Conservation (phyloP, 2,113 vertebrate species). For the Trogon surrucura region DNA sequence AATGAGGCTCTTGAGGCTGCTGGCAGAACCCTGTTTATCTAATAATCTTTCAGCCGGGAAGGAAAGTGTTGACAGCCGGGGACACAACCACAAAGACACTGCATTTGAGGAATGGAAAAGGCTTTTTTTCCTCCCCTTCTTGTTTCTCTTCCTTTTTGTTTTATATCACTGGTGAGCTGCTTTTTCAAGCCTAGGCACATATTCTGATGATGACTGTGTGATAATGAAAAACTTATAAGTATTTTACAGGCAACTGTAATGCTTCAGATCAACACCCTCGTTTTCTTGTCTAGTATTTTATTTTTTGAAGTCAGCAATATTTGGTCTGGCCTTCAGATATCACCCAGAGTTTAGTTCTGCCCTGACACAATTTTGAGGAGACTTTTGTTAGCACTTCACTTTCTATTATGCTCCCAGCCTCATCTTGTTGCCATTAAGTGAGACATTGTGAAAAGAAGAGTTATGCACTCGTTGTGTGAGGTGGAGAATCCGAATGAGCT, state of each 20-base stretch:
- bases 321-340: neutral
- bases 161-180: neutral
- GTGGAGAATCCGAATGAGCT: neutral
- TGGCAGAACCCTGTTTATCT: neutral
- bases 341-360: neutral
- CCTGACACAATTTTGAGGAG: neutral
- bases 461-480: accelerated
- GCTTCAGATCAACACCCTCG: neutral
- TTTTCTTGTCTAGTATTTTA: conserved; percentile 49
- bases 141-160: neutral
- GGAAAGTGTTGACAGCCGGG: neutral
- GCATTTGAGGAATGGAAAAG: conserved; percentile 1
- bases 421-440: neutral
- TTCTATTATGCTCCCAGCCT: neutral
- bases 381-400: neutral
- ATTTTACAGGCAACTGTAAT: conserved; percentile 20
- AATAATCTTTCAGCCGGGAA: neutral
- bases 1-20: neutral
- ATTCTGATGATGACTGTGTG: neutral
- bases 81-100: neutral
- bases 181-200: conserved; percentile 1
- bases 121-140: neutral
- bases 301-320: neutral
- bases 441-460: neutral
- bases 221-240: conserved; percentile 46